Base-by-base conservation (phyloP, 2,888 invertebrate species). In the Fissipunctia ypsillon region DNA sequence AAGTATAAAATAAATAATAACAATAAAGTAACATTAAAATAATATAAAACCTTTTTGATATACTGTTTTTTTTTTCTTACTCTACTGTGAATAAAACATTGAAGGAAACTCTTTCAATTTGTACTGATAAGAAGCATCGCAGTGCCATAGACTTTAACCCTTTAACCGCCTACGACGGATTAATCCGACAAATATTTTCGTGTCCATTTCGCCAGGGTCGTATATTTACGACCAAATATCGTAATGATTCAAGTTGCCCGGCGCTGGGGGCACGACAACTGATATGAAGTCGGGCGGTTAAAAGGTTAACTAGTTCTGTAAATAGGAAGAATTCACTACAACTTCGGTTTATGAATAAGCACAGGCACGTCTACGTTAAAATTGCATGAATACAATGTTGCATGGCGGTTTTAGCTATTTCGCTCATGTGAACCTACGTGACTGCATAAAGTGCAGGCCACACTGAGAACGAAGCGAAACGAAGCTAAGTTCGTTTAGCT, bases 331-430 rank as follows among this genome's bases (percentile, higher is more conserved):
- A 45, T 31, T 16, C 16, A 16, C 48, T 73, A 22, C 50, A 31
- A 31, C 14, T 38, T n/a, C 0, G n/a, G 22, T 35, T 43, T 9
- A 48, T n/a, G 12, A 41, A 59, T 22, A n/a, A 41, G 25, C 16
- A 25, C 25, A 59, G 14, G 60, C 25, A 19, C 9, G 28, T 50
- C 14, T 43, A 25, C 6, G 4, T 48, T 41, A 31, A 31, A 48
- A 41, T 56, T 67, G 6, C 22, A 41, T 45, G n/a, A 60, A 81
- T 25, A 7, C 43, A n/a, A n/a, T 52, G 22, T 57, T 45, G 50
- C 56, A 64, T 41, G 64, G 63, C 52, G 14, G 35, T n/a, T 41
- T 43, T n/a, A 22, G n/a, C 31, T 52, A 25, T 52, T 72, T 25
- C 12, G 14, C 12, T n/a, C 19, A 14, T 52, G n/a, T 28, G 28